Conservation (phyloP, 2,888 invertebrate species). For the Synanthedon formicaeformis region DNA sequence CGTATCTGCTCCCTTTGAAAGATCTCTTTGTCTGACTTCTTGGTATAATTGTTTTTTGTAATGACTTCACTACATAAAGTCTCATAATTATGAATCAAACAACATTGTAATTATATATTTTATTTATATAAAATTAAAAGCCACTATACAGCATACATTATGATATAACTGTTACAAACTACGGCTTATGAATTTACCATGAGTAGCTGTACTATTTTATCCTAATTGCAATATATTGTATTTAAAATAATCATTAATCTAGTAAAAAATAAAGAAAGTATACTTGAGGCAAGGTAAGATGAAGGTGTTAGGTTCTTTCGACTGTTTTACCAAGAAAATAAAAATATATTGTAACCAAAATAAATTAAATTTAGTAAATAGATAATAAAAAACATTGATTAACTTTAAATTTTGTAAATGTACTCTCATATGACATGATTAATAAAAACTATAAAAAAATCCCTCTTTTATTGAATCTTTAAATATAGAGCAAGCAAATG, state of each 20-base stretch:
- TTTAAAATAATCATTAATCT: neutral
- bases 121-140: constrained; percentile 67
- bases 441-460: no score
- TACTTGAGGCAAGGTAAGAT: neutral
- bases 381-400: no score
- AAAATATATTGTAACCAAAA: no score
- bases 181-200: constrained; percentile 23
- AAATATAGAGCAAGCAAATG: neutral
- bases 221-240: neutral
- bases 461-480: no score
- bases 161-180: constrained; percentile 36
- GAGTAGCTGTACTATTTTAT: neutral
- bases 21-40: no score
- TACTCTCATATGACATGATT: no score
- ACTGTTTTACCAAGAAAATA: no score
- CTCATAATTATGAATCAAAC: neutral
- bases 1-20: no score
- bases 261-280: neutral
- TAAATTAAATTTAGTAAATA: no score
- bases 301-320: neutral
- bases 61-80: no score
- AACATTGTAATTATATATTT: constrained; percentile 17
- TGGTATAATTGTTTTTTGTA: no score
- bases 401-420: no score
- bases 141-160: constrained; percentile 61